These are phyloP conservation scores for Buphagus erythrorhynchus DNA, from an alignment of 2,797 vertebrate species.

Conservation along the genomic window DNA sequence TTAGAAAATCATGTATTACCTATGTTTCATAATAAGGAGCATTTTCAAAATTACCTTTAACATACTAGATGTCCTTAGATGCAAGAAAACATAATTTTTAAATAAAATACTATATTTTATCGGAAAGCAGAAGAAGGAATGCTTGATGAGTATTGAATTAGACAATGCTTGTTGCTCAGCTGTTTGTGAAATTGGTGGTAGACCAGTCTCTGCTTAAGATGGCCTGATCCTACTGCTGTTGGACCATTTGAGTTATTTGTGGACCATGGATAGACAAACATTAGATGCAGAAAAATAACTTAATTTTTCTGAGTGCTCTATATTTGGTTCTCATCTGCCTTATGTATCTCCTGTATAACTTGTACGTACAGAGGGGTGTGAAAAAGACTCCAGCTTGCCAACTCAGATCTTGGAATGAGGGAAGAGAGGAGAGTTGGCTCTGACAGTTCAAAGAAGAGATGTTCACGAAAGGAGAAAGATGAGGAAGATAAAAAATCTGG, in stretches of 20 bases:
- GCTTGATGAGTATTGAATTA: background rate
- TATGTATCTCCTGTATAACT: background rate
- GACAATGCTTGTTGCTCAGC: background rate
- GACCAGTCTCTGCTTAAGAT: background rate
- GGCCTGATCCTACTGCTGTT: background rate
- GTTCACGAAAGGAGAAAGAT: background rate
- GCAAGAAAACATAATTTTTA: background rate
- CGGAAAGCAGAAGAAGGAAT: background rate
- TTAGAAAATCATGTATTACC: background rate
- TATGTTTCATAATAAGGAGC: background rate
- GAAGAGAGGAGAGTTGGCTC: background rate
- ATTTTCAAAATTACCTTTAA: background rate
- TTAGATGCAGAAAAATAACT: background rate
- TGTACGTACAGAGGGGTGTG: background rate
- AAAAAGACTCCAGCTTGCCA: background rate
- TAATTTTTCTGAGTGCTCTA: background rate
- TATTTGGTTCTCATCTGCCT: background rate
- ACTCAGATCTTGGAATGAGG: background rate
- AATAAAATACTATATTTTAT: background rate
- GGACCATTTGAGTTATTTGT: background rate
- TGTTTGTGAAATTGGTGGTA: background rate
- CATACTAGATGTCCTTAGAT: background rate
- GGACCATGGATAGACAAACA: background rate
- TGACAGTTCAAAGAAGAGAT: background rate
- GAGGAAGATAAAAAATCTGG: background rate